Percentiles rank a stretch among this genome's conserved stretches.
Conservation (phyloP, 2,113 vertebrate genomes). For the Protobothrops mucrosquamatus region DNA sequence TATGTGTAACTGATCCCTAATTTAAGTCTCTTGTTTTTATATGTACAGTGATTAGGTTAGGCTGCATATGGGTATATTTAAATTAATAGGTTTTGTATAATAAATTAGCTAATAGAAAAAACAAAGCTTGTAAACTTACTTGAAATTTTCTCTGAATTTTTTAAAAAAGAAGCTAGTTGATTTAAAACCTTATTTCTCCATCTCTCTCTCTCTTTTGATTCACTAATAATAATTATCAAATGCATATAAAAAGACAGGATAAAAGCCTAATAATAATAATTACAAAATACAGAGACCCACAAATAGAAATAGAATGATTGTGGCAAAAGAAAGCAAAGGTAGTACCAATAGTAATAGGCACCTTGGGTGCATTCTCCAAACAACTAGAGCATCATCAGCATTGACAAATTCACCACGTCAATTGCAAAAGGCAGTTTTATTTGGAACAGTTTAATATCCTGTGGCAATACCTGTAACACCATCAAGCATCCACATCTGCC, state of each 20-base stretch:
- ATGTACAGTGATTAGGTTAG: background rate
- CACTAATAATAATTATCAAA: background rate
- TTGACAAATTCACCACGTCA: background rate
- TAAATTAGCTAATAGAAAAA: background rate
- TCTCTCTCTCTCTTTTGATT: background rate
- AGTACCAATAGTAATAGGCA: background rate
- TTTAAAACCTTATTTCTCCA: background rate
- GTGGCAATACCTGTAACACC: background rate
- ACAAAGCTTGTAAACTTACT: background rate
- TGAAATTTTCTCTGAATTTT: background rate
- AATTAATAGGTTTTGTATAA: background rate
- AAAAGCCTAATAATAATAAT: background rate
- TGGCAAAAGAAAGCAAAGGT: background rate
- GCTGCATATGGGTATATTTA: background rate
- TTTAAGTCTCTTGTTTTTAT: background rate
- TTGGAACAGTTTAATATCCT: background rate
- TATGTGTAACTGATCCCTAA: background rate
- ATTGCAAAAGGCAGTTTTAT: background rate
- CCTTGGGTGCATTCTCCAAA: background rate
- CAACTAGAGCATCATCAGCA: background rate
- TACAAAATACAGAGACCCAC: background rate
- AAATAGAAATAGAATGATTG: background rate
- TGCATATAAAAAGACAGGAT: background rate
- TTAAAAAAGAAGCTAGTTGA: background rate
- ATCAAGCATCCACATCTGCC: background rate